Percentiles rank a stretch among this genome's conserved stretches.
phyloP scores from a whole-genome alignment of 2,888 invertebrate genomes.

The Autographa pulchrina region DNA sequence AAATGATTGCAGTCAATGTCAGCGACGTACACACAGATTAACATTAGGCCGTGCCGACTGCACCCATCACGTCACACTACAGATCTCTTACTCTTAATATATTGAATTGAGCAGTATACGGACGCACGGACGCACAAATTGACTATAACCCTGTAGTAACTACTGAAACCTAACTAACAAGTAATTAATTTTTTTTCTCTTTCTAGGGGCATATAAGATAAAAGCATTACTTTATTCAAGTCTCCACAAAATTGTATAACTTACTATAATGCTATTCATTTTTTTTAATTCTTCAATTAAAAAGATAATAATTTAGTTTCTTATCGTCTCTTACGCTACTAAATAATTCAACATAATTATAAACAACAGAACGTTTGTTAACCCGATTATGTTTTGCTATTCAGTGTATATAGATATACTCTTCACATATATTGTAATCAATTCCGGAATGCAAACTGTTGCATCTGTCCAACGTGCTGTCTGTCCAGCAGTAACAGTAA shows the following conservation, averaged over 20 bases:
- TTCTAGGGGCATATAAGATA: constrained; percentile 83
- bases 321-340: constrained; percentile 78
- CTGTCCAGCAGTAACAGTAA: constrained; percentile 69
- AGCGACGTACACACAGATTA: constrained; percentile 65
- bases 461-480: constrained; percentile 60
- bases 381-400: constrained; percentile 60
- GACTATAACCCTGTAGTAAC: constrained; percentile 84
- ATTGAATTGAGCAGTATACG: constrained; percentile 85
- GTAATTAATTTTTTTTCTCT: constrained; percentile 73
- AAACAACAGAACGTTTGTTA: constrained; percentile 60
- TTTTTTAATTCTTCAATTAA: constrained; percentile 74
- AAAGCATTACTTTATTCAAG: constrained; percentile 85
- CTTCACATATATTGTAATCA: constrained; percentile 72
- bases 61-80: constrained; percentile 77
- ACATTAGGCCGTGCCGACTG: constrained; percentile 79
- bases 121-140: constrained; percentile 87
- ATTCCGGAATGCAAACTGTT: constrained; percentile 82
- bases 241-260: constrained; percentile 86
- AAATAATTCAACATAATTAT: constrained; percentile 61
- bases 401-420: constrained; percentile 65
- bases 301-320: constrained; percentile 68
- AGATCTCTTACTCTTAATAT: constrained; percentile 80
- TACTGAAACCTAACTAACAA: constrained; percentile 83
- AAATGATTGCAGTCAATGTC: constrained; percentile 68
- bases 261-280: constrained; percentile 79